Percentiles rank a stretch among this genome's conserved stretches.
Conservation (phyloP, 2,888 invertebrate species). For the Eustalomyia histrio region DNA sequence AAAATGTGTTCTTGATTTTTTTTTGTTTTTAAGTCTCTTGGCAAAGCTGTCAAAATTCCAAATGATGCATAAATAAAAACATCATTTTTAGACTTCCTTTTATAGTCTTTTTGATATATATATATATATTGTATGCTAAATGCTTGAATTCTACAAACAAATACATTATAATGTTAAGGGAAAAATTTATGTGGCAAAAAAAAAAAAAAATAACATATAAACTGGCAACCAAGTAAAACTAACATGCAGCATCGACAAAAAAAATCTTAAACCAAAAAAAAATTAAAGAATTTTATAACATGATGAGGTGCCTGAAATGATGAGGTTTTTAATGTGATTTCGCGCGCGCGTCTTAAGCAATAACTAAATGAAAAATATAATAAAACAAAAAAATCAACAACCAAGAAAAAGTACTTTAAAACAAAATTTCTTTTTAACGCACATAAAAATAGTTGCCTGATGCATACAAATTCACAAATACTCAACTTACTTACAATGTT, state of each 20-base stretch:
- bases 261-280: constrained; percentile 17
- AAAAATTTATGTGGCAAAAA: constrained; percentile 65
- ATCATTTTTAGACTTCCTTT: constrained; percentile 73
- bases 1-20: constrained; percentile 53
- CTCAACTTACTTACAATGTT: too few species aligned
- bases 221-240: constrained; percentile 43
- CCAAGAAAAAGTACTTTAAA: constrained; percentile 33
- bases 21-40: constrained; percentile 44
- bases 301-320: constrained; percentile 71
- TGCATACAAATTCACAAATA: constrained; percentile 29
- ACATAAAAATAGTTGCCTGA: constrained; percentile 73
- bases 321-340: constrained; percentile 72
- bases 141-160: constrained; percentile 47
- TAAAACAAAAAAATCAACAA: constrained; percentile 4
- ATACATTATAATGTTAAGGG: constrained; percentile 56
- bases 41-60: constrained; percentile 75
- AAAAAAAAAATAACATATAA: constrained; percentile 7
- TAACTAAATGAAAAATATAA: constrained; percentile 44
- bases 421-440: constrained; percentile 62
- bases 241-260: constrained; percentile 32
- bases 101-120: constrained; percentile 17
- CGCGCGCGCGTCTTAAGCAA: constrained; percentile 61
- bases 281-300: constrained; percentile 66
- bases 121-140: constrained; percentile 53
- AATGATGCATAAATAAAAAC: constrained; percentile 78